Percentiles rank a stretch among this genome's conserved stretches.
Conservation (phyloP, 2,113 vertebrate genomes). For the Anarhynchus alexandrinus region DNA sequence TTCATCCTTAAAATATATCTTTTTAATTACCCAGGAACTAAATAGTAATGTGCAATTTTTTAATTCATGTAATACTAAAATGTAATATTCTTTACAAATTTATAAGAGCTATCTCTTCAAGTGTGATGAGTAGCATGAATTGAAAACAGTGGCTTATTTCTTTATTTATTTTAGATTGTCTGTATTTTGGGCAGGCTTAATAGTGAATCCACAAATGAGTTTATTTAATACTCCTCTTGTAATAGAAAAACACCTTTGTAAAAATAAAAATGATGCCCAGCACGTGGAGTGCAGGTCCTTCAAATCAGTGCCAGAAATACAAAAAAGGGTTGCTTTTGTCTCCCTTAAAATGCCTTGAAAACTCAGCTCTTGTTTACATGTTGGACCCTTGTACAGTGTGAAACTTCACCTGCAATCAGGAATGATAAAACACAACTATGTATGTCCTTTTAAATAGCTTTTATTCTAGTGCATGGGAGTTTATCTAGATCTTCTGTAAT, state of each 20-base stretch:
- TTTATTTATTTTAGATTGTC: not conserved
- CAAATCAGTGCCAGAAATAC: not conserved
- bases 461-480: not conserved
- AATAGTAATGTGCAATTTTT: not conserved
- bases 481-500: not conserved
- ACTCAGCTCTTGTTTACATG: not conserved
- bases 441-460: not conserved
- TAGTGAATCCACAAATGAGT: not conserved
- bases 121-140: not conserved
- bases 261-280: not conserved
- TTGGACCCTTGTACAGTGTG: not conserved
- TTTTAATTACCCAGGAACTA: not conserved
- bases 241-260: not conserved
- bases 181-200: not conserved
- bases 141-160: not conserved
- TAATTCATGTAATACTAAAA: not conserved
- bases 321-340: not conserved
- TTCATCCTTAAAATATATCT: not conserved
- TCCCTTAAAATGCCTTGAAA: not conserved
- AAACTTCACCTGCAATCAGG: not conserved
- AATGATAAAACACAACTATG: fast-evolving
- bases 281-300: not conserved
- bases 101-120: not conserved
- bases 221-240: not conserved
- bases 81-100: not conserved